phyloP scores from a whole-genome alignment of 2,113 vertebrate genomes.

The Phyllostomus hastatus region DNA sequence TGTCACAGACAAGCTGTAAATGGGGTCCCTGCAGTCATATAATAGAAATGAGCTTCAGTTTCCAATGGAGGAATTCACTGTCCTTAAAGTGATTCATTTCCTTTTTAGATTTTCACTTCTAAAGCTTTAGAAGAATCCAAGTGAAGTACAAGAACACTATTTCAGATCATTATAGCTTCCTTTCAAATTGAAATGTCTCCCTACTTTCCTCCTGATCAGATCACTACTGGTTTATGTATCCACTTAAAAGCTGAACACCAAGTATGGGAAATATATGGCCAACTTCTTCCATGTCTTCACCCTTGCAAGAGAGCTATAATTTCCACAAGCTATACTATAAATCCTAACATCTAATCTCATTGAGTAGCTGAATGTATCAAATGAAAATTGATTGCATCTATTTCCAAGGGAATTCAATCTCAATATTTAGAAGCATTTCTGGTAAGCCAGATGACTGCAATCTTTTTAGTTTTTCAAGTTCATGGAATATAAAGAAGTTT shows the following conservation, averaged over 20 bases:
- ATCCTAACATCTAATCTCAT: constrained; percentile 66
- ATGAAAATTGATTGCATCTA: constrained; percentile 58
- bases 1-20: neutral
- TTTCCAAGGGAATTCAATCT: constrained; percentile 60
- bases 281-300: neutral
- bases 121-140: constrained; percentile 45
- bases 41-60: constrained; percentile 14
- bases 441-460: constrained; percentile 41
- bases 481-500: constrained; percentile 27
- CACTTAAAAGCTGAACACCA: constrained; percentile 58
- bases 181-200: constrained; percentile 66
- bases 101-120: constrained; percentile 37
- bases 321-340: constrained; percentile 63
- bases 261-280: constrained; percentile 45
- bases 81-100: neutral
- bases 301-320: constrained; percentile 57
- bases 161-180: constrained; percentile 62
- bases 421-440: constrained; percentile 63
- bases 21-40: neutral
- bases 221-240: constrained; percentile 62
- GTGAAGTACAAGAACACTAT: constrained; percentile 51
- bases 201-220: constrained; percentile 40
- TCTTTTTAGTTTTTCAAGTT: constrained; percentile 60
- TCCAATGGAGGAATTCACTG: constrained; percentile 29
- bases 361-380: constrained; percentile 61